These are phyloP conservation scores for Torymus aiolomorphi DNA, from an alignment of 2,888 invertebrate species.

Conservation along the genomic window DNA sequence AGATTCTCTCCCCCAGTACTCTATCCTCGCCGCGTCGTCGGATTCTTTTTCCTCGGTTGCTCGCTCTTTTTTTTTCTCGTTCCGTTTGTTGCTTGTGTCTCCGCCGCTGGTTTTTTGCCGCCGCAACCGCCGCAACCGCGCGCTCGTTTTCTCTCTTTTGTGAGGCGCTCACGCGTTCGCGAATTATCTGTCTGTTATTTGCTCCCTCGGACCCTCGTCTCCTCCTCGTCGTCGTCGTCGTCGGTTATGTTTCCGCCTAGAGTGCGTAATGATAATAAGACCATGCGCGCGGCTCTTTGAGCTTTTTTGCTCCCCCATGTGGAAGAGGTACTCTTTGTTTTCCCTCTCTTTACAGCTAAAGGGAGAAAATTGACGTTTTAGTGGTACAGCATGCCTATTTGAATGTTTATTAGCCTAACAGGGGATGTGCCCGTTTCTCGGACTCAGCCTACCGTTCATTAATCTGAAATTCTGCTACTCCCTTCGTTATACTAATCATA, in stretches of 20 bases:
- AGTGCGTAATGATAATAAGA: constrained; percentile 12
- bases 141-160: not conserved
- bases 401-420: constrained; percentile 13
- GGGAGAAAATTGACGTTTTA: constrained; percentile 23
- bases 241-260: not conserved
- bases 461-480: too few relatives aligned
- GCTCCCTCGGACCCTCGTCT: not conserved
- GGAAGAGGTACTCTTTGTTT: not conserved
- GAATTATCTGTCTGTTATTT: constrained; percentile 8
- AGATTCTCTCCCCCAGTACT: too few relatives aligned
- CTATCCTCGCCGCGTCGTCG: too few relatives aligned
- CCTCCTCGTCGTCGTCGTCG: not conserved
- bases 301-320: not conserved
- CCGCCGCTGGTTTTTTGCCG: too few relatives aligned
- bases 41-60: too few relatives aligned
- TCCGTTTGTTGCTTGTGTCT: too few relatives aligned
- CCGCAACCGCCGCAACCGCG: too few relatives aligned
- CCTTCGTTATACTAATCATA: too few relatives aligned
- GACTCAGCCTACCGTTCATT: too few relatives aligned
- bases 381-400: not conserved
- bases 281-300: not conserved
- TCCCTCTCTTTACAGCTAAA: not conserved
- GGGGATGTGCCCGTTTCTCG: too few relatives aligned
- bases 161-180: not conserved
- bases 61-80: too few relatives aligned